Conservation (phyloP, 2,113 vertebrate genomes). For the Copsychus sechellarum region DNA sequence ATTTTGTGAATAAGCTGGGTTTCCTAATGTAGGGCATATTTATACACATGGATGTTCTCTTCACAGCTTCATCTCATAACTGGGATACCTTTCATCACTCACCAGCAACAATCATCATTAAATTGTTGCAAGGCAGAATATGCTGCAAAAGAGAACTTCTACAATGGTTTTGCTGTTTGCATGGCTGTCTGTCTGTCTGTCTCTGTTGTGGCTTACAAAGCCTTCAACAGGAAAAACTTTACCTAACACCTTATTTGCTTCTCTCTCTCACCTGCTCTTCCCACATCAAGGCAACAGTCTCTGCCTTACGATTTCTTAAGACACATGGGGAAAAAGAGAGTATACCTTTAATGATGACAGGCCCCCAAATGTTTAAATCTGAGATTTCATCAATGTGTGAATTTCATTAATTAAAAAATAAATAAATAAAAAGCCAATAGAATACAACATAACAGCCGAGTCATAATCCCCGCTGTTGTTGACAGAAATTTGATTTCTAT, state of each 20-base stretch:
- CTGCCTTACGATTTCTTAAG: background rate
- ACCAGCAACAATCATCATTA: background rate
- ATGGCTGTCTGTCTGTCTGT: background rate
- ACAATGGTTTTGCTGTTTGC: background rate
- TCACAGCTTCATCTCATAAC: background rate
- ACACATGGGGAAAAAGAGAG: background rate
- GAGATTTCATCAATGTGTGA: background rate
- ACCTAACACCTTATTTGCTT: background rate
- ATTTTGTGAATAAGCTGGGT: background rate
- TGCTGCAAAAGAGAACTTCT: background rate
- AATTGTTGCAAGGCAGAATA: background rate
- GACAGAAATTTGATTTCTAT: background rate
- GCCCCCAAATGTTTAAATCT: background rate
- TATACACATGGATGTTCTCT: background rate
- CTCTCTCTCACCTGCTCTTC: background rate
- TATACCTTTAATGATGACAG: background rate
- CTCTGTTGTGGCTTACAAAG: background rate
- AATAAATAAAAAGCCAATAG: background rate
- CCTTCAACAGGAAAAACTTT: background rate
- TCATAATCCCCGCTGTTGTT: background rate
- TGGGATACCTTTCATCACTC: background rate
- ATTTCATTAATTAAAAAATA: background rate
- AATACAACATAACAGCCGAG: background rate
- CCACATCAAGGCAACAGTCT: background rate
- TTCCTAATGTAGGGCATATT: background rate